Base-by-base conservation (phyloP, 2,888 invertebrate species). In the Platycheirus rosarum region DNA sequence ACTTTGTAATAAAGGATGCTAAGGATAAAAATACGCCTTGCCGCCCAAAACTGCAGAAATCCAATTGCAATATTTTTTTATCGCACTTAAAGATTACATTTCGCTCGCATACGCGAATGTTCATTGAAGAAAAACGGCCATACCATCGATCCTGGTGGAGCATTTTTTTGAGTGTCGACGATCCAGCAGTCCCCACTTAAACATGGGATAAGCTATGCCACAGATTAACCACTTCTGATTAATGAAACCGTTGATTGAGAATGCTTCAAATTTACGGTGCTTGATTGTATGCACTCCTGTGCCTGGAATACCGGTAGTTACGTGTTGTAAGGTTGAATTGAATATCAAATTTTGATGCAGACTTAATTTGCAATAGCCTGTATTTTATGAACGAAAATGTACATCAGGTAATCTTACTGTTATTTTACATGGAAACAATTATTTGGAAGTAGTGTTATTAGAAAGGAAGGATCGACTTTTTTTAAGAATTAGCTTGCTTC, bases 171-270 rank as follows among this genome's bases (percentile, higher is more conserved):
- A 46, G 63, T 69, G 53, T 68, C 23, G 42, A 7, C 29, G 14
- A 20, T 23, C 35, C 40, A 46, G 23, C 55, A 37, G 4, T 40
- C 14, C 14, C 2, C 7, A 44, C 40, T 49, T 29, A 23, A 37
- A 44, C 42, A 6, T 26, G 62, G 82, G 82, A 82, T 82, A 76
- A 82, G 76, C 82, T 53, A 32, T 62, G 65, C 66, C 23, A 66
- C 68, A 82, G 82, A 82, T 82, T 82, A 82, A 82, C 76, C 82
- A 71, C 82, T 62, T 63, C 63, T 71, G 82, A 82, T 82, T 71
- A 82, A 82, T 82, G 76, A 73, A 76, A 77, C 76, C 46, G 66
- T 82, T 82, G 82, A 82, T 76, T 62, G 82, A 46, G 76, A 71
- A 62, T 49, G 44, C 48, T 68, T 65, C 57, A 63, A 55, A 23